Percentiles rank a stretch among this genome's conserved stretches.
Evolutionary conservation across 1,140 invertebrate genomes (phyloP).

Genomic region (Drosophila pruinosa): DNA sequence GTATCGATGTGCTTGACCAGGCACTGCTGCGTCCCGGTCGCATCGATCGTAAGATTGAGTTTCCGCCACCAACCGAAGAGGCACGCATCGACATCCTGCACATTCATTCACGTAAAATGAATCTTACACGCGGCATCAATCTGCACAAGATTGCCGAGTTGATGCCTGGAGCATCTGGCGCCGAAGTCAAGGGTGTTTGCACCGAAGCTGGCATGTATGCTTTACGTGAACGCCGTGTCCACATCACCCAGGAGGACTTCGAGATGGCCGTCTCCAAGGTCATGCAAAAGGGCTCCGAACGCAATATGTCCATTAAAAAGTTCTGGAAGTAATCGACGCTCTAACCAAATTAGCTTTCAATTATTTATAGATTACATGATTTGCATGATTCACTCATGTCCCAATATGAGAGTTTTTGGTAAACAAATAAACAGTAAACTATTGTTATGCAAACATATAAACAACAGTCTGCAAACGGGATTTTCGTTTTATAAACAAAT

Average conservation of each 20-base stretch:
- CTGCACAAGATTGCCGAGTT: conserved; percentile 89
- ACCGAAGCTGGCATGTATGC: conserved; percentile 93
- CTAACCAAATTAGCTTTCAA: neutral
- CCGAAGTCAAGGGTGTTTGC: conserved; percentile 89
- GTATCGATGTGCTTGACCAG: conserved; percentile 91
- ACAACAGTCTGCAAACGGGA: neutral
- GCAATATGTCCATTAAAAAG: conserved; percentile 46
- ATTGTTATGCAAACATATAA: neutral
- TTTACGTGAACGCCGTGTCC: conserved; percentile 87
- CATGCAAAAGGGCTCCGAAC: conserved; percentile 87
- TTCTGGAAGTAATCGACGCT: conserved; percentile 33
- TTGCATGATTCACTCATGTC: neutral
- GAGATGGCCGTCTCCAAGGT: conserved; percentile 98
- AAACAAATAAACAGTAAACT: neutral
- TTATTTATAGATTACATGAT: neutral
- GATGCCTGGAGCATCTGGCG: conserved; percentile 90
- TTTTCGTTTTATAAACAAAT: neutral
- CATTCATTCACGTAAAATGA: conserved; percentile 92
- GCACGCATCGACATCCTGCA: conserved; percentile 88
- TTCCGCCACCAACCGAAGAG: conserved; percentile 91
- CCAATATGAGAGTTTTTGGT: too few relatives aligned
- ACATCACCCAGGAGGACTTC: conserved; percentile 98
- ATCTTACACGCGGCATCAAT: conserved; percentile 90
- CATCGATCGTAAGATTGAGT: conserved; percentile 92
- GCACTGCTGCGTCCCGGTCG: conserved; percentile 94